phyloP scores from a whole-genome alignment of 2,797 vertebrate genomes.

The Pelochelys cantorii region DNA sequence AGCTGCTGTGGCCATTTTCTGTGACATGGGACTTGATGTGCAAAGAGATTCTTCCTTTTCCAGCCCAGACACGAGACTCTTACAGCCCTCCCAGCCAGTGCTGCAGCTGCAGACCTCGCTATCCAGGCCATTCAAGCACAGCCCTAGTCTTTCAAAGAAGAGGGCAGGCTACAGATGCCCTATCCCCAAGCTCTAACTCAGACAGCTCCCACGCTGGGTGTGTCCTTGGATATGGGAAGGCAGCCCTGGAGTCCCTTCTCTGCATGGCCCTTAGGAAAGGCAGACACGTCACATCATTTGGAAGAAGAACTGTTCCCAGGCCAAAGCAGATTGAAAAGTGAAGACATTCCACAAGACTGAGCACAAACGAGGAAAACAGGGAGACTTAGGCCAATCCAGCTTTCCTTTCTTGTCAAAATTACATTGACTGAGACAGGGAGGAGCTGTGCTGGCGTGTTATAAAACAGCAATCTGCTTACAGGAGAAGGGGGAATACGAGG shows the following conservation, averaged over 20 bases:
- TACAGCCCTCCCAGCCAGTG: not conserved
- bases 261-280: not conserved
- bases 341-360: not conserved
- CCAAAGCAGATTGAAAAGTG: not conserved
- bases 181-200: not conserved
- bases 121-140: not conserved
- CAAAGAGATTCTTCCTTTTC: not conserved
- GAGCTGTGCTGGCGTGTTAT: not conserved
- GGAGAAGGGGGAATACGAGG: not conserved
- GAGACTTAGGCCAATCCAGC: not conserved
- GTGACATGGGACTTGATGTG: no score
- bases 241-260: not conserved
- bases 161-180: not conserved
- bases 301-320: not conserved
- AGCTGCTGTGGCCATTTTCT: no score
- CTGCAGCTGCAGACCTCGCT: not conserved
- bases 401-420: not conserved
- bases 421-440: not conserved
- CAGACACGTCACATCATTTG: not conserved
- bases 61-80: not conserved
- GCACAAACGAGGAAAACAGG: not conserved
- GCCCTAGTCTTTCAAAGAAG: not conserved
- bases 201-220: not conserved
- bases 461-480: not conserved
- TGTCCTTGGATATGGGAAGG: not conserved